Conservation (phyloP, 2,797 vertebrate genomes). For the Pterois miles region DNA sequence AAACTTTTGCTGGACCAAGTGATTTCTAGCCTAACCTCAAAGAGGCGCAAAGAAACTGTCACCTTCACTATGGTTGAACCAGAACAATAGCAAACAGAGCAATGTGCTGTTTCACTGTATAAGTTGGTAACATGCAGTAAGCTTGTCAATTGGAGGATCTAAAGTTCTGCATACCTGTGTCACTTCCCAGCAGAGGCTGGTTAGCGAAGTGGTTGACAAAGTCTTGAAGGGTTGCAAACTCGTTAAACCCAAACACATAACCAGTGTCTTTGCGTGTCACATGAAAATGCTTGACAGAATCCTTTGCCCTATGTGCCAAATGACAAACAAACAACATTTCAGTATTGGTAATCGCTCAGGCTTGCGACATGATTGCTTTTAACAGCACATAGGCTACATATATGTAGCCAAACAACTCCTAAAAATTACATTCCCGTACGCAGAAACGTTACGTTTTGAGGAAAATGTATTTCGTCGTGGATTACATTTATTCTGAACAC, state of each 20-base stretch:
- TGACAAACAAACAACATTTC: neutral
- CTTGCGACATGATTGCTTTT: neutral
- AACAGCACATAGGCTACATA: neutral
- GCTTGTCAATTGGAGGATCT: neutral
- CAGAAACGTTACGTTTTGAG: too few species aligned
- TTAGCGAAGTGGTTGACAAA: slow-evolving; percentile 95
- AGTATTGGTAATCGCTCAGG: neutral
- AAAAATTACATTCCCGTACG: too few species aligned
- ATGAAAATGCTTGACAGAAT: slow-evolving; percentile 97
- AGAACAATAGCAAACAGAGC: neutral
- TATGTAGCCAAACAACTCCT: too few species aligned
- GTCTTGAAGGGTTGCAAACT: slow-evolving; percentile 88
- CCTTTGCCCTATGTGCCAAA: slow-evolving; percentile 87
- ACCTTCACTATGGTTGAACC: neutral
- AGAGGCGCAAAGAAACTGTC: neutral
- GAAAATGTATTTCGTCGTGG: too few species aligned
- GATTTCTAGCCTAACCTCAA: neutral
- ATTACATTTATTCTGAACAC: too few species aligned
- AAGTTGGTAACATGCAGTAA: neutral
- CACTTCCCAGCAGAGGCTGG: slow-evolving; percentile 94
- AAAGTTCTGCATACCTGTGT: slow-evolving; percentile 85
- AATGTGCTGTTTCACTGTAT: neutral
- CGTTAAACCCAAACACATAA: slow-evolving; percentile 93
- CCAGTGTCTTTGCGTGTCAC: slow-evolving; percentile 82
- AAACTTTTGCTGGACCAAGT: neutral